Evolutionary conservation across 2,888 invertebrate genomes (phyloP).

Genomic region (Trichopoda pennipes): DNA sequence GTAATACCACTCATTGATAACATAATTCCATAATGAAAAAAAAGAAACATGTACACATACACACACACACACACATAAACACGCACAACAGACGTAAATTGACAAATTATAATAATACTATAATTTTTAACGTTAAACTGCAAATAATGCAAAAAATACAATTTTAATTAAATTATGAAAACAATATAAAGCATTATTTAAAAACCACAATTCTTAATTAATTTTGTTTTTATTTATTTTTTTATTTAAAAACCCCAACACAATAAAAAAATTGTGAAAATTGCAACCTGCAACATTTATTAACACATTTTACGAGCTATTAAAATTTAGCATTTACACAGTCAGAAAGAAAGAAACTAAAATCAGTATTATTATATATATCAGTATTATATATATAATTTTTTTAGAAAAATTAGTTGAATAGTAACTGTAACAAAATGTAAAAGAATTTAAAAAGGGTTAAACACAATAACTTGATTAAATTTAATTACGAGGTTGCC

Average conservation of each 20-base stretch:
- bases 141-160: constrained; percentile 49
- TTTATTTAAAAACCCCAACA: constrained; percentile 3
- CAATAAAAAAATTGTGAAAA: constrained; percentile 18
- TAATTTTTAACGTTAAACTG: constrained; percentile 28
- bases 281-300: constrained; percentile 39
- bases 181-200: constrained; percentile 65
- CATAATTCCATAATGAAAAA: constrained; percentile 62
- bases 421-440: constrained; percentile 50
- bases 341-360: background rate
- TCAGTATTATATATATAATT: no score
- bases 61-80: background rate
- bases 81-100: constrained; percentile 49
- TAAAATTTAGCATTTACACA: constrained; percentile 46
- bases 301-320: constrained; percentile 42
- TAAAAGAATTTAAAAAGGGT: no score
- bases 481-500: no score
- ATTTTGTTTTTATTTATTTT: constrained; percentile 32
- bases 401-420: constrained; percentile 47
- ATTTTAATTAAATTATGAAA: constrained; percentile 68
- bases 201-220: constrained; percentile 68
- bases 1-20: constrained; percentile 54
- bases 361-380: constrained; percentile 4
- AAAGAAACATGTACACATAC: no score
- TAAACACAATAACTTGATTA: no score
- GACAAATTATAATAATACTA: constrained; percentile 68